Conservation (phyloP, 2,888 invertebrate genomes). For the Atherix ibis region DNA sequence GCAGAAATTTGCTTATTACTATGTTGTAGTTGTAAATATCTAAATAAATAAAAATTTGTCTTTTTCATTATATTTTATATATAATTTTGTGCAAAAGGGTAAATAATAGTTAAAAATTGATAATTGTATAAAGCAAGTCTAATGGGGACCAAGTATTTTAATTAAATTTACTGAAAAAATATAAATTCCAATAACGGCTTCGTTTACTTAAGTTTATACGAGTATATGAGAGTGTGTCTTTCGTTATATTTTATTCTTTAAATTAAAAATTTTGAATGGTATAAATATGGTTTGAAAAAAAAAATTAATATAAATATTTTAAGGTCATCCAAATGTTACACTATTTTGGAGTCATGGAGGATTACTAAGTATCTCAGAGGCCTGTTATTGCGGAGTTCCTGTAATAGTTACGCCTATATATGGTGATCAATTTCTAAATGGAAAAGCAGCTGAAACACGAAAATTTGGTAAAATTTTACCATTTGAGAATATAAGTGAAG, state of each 20-base stretch:
- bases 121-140: too few species aligned
- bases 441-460: conserved; percentile 41
- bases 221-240: too few species aligned
- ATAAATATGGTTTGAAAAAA: background rate
- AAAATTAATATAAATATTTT: conserved; percentile 3
- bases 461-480: conserved; percentile 42
- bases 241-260: background rate
- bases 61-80: too few species aligned
- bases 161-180: too few species aligned
- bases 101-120: too few species aligned
- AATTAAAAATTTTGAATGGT: background rate
- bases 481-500: conserved; percentile 40
- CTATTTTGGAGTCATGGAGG: conserved; percentile 53
- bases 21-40: too few species aligned
- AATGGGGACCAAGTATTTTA: too few species aligned
- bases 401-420: conserved; percentile 51
- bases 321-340: conserved; percentile 52
- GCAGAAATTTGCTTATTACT: too few species aligned
- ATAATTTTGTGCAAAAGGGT: too few species aligned
- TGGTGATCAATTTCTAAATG: conserved; percentile 54
- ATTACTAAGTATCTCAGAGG: conserved; percentile 49
- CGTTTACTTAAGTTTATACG: too few species aligned
- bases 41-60: too few species aligned
- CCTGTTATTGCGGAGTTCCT: conserved; percentile 48
- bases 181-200: too few species aligned